Conservation (phyloP, 1,140 invertebrate genomes). For the Procambarus clarkii region DNA sequence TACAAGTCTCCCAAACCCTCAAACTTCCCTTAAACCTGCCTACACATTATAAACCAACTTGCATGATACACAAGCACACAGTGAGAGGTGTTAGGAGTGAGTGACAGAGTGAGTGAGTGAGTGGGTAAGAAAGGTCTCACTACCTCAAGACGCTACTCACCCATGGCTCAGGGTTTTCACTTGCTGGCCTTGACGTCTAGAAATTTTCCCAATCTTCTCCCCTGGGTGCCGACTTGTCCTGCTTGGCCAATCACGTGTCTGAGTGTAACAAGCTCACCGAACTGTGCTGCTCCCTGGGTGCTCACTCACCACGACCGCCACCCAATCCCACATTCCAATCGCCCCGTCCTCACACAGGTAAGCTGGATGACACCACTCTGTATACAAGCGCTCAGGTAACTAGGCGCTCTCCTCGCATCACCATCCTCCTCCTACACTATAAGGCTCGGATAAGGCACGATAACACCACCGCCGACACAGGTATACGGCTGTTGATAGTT, state of each 20-base stretch:
- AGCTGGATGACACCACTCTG: not conserved
- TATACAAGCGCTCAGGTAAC: not conserved
- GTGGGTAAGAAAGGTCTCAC: not conserved
- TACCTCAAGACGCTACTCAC: not conserved
- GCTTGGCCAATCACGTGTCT: not conserved
- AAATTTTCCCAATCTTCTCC: not conserved
- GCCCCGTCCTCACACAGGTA: not conserved
- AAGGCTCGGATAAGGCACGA: slow-evolving; percentile 5
- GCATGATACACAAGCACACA: too few relatives aligned
- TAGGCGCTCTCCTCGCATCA: not conserved
- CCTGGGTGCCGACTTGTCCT: not conserved
- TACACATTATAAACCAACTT: too few relatives aligned
- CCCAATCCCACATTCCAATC: slow-evolving; percentile 8
- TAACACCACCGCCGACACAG: not conserved
- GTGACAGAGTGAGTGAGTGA: not conserved
- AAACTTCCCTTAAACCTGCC: too few relatives aligned
- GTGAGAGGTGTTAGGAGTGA: not conserved
- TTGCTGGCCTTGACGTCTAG: not conserved
- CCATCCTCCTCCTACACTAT: not conserved
- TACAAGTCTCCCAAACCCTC: too few relatives aligned
- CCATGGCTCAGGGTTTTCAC: not conserved
- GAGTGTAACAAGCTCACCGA: not conserved
- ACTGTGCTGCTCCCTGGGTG: not conserved
- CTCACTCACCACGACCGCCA: not conserved
- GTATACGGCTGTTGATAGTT: not conserved